A percentile compares a stretch with the other conserved stretches of the same genome.
These are phyloP conservation scores for Sturnus vulgaris DNA, from an alignment of 2,113 vertebrate genomes.

Conservation along the genomic window DNA sequence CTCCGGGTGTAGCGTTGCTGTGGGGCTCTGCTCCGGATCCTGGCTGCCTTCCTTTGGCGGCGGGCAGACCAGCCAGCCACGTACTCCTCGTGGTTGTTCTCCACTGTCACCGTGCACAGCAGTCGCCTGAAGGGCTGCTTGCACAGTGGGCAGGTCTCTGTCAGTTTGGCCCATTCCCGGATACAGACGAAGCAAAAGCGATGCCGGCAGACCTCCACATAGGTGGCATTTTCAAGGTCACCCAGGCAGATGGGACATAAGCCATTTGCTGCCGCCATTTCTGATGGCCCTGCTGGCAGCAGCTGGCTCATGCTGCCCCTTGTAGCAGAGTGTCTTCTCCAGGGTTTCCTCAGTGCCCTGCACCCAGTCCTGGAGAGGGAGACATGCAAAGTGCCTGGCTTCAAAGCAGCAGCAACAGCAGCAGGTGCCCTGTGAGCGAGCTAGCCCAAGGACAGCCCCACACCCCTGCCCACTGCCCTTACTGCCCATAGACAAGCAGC, in stretches of 20 bases:
- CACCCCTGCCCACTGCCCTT: not conserved
- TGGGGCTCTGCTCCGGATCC: not conserved
- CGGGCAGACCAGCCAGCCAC: not conserved
- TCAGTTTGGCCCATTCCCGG: not conserved
- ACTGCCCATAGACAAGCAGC: too few relatives aligned
- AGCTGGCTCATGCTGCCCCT: not conserved
- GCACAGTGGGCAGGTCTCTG: not conserved
- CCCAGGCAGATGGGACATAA: not conserved
- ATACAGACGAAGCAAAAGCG: not conserved
- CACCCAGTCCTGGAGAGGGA: not conserved
- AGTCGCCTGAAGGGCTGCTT: not conserved
- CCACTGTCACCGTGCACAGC: fast-evolving
- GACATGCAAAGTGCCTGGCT: not conserved
- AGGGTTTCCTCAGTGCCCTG: fast-evolving
- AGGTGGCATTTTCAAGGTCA: not conserved
- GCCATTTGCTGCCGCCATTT: not conserved
- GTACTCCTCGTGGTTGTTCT: fast-evolving
- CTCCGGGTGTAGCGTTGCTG: fast-evolving
- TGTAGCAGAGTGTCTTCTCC: not conserved
- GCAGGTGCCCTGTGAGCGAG: not conserved
- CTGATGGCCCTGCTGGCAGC: fast-evolving
- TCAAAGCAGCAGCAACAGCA: not conserved
- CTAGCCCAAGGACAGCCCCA: too few relatives aligned
- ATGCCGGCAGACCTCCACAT: not conserved
- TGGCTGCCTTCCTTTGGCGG: fast-evolving